Base-by-base conservation (phyloP, 2,797 vertebrate genomes). In the Momotus momota region DNA sequence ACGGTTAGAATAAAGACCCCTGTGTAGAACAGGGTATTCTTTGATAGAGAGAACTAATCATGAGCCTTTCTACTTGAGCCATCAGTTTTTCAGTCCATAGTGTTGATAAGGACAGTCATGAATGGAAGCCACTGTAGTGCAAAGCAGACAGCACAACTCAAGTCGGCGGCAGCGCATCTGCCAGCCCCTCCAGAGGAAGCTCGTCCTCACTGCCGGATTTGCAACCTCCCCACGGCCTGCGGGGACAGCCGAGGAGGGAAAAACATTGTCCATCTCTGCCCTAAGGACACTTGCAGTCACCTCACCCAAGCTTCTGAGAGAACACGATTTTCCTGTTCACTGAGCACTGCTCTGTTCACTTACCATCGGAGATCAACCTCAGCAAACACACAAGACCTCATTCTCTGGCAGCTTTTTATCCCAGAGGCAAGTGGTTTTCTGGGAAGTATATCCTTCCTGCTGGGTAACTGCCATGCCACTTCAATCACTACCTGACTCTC, bases 401-500 rank as follows among this genome's bases (percentile, higher is more conserved):
- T 55, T 54, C 86, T 90, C 62, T 43, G 70, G 55, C 70, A 61
- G 84, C 48, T 60, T 72, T 66, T 81, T 20, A 79, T 73, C 70
- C 88, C 86, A 46, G 52, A 57, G 57, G 81, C 67, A 75, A 86
- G 51, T 20, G 74, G 11, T 67, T 86, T 60, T 10, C 67, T 54
- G 55, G 88, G 45, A 74, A 88, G 65, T 10, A 27, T 29, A 90
- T 82, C 80, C 81, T 91, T 88, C 88, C 93, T 91, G 93, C 70
- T 88, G 85, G 60, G 60, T 33, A 86, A 67, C 26, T 94, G 86
- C 84, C 91, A 88, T 0, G 2, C 73, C n/a, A 70, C 26, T 55
- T 86, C 88, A 78, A 75, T 71, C 75, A 33, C 60, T 62, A 78
- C 38, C 67, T 64, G 75, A 88, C 82, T 78, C 72, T 78, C 72